Evolutionary conservation across 2,113 vertebrate species (phyloP), one percentile per base, ranked within the genome.

Genomic region (Nothoprocta pentlandii): DNA sequence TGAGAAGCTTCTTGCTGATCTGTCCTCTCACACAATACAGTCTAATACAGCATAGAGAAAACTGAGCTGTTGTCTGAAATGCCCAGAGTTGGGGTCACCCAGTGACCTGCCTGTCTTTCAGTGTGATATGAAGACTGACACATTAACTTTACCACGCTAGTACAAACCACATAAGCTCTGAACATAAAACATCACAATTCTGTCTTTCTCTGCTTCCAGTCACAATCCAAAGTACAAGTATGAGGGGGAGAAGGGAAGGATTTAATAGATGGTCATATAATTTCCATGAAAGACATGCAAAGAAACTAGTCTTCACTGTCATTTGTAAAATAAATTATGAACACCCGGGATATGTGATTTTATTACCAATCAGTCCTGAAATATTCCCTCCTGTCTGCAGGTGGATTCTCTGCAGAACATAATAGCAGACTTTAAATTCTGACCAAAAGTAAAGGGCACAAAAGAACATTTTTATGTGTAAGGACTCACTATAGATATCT

Each of bases 291-390:
- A 93, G 63, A 73, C 64, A 86, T 44, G 59, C 86, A 96, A 81
- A 94, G 68, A n/a, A 69, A 67, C 20, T 58, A 36, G 44, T 66
- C 30, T 66, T 53, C 39, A 32, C 59, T 83, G 92, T 19, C 81
- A 85, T 63, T 66, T 44, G 66, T 68, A 77, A 51, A 94, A 94
- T 93, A 96, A 96, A 91, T 88, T 86, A 93, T 8, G 58, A 82
- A 23, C 76, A 86, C 78, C 66, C 19, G 23, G 78, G 86, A 87
- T 85, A 80, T 69, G 63, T 0, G 5, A 28, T 92, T 95, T 96
- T 95, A 96, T 94, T 94, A 88, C 94, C 92, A 95, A 91, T 94
- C 91, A 85, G 86, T 30, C 79, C 88, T 93, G 94, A 97, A 97
- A 97, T 94, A 94, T 94, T 93, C 90, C 84, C 76, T 69, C 51